These are phyloP conservation scores for Petrosia ficiformis DNA, from an alignment of 37 sponge, comb jelly and placozoan genomes.

Conservation along the genomic window DNA sequence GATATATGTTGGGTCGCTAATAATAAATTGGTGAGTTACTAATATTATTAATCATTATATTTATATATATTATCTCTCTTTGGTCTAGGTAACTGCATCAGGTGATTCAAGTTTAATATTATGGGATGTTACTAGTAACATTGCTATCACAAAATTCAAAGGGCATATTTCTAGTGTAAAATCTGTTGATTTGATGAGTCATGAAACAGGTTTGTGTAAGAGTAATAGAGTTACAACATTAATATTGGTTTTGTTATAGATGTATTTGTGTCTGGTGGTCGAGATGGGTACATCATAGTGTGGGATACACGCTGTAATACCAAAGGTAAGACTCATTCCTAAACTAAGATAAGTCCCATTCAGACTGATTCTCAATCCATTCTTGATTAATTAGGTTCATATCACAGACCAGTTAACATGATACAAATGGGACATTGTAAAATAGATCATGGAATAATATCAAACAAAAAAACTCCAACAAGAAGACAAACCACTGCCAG, in stretches of 20 bases:
- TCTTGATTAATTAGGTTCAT: not conserved
- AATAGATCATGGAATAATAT: no score
- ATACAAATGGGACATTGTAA: no score
- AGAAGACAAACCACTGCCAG: no score
- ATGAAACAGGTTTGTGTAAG: constrained; percentile 59
- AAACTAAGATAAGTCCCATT: not conserved
- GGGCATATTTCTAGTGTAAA: constrained; percentile 65
- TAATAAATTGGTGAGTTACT: constrained; percentile 38
- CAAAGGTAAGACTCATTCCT: constrained; percentile 22
- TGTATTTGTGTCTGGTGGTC: constrained; percentile 68
- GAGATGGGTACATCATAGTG: constrained; percentile 65
- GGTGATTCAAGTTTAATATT: constrained; percentile 42
- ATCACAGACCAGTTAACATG: constrained; percentile 32
- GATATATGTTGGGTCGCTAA: constrained; percentile 56
- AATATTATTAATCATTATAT: not conserved
- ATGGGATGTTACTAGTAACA: constrained; percentile 51
- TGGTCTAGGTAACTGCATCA: constrained; percentile 56
- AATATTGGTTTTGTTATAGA: constrained; percentile 14
- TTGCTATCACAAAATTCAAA: constrained; percentile 9
- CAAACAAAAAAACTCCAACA: no score
- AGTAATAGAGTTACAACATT: not conserved
- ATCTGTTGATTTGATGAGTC: constrained; percentile 34
- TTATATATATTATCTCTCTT: not conserved
- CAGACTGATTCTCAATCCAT: not conserved
- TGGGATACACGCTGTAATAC: constrained; percentile 69